Evolutionary conservation across 1,140 invertebrate species (phyloP).

Genomic region (Dreissena polymorpha): DNA sequence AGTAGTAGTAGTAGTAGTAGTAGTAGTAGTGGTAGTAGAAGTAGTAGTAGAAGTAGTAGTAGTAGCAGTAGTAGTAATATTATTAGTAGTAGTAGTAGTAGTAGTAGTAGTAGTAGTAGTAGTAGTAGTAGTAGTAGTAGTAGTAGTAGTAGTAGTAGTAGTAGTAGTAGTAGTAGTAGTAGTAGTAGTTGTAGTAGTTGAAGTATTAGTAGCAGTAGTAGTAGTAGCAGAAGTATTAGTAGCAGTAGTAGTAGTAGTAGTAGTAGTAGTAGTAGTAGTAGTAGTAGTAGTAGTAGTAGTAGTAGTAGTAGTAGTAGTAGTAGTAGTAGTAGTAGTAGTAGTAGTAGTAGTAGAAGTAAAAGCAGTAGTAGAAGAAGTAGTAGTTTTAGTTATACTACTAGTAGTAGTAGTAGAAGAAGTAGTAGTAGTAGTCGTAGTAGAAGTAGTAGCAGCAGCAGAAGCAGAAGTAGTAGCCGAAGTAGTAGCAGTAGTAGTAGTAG

Average conservation of each 20-base stretch:
- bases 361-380: background rate
- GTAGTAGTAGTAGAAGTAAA: conserved; percentile 1
- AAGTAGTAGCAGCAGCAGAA: background rate
- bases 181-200: too few species aligned
- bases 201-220: background rate
- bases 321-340: too few species aligned
- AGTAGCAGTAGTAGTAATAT: too few species aligned
- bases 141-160: too few species aligned
- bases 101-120: too few species aligned
- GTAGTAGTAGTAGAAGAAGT: background rate
- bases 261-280: background rate
- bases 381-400: background rate
- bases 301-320: conserved; percentile 3
- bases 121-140: too few species aligned
- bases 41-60: too few species aligned
- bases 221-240: background rate
- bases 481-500: background rate
- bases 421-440: background rate
- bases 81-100: too few species aligned
- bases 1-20: too few species aligned
- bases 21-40: too few species aligned
- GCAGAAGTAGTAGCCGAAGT: background rate
- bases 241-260: too few species aligned
- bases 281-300: background rate
- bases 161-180: too few species aligned